phyloP scores from a whole-genome alignment of 37 sponge, comb jelly and placozoan species.

The Tethya wilhelma region DNA sequence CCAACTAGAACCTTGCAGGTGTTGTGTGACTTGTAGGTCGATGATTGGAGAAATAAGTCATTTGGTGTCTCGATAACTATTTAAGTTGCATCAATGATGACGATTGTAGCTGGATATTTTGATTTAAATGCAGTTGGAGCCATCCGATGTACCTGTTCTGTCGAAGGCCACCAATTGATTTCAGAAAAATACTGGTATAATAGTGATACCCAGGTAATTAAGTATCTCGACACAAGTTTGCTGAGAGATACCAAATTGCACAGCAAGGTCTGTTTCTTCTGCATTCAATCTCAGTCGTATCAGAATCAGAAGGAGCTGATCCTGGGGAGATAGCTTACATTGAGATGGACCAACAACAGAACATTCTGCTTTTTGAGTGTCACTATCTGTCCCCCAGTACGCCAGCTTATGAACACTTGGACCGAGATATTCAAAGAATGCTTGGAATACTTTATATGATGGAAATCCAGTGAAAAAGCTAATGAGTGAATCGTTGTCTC shows the following conservation, averaged over 20 bases:
- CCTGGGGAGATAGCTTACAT: neutral
- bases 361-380: neutral
- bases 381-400: slow-evolving; percentile 3
- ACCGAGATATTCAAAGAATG: slow-evolving; percentile 39
- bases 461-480: slow-evolving; percentile 37
- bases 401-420: slow-evolving; percentile 18
- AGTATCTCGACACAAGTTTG: slow-evolving; percentile 7
- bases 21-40: too few relatives aligned
- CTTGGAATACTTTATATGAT: slow-evolving; percentile 18
- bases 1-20: too few relatives aligned
- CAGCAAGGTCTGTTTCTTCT: slow-evolving; percentile 5
- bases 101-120: slow-evolving; percentile 24
- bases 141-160: slow-evolving; percentile 12
- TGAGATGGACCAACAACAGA: too few relatives aligned
- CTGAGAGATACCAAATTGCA: slow-evolving; percentile 7
- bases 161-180: slow-evolving; percentile 15
- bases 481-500: slow-evolving; percentile 19
- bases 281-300: slow-evolving; percentile 3
- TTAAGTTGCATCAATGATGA: slow-evolving; percentile 46
- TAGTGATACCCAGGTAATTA: slow-evolving; percentile 21
- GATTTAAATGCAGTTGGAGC: neutral
- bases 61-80: slow-evolving; percentile 18
- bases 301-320: slow-evolving; percentile 5
- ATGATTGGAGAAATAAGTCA: slow-evolving; percentile 17
- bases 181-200: slow-evolving; percentile 25